phyloP scores from a whole-genome alignment of 2,888 invertebrate genomes.

The Agrochola litura region DNA sequence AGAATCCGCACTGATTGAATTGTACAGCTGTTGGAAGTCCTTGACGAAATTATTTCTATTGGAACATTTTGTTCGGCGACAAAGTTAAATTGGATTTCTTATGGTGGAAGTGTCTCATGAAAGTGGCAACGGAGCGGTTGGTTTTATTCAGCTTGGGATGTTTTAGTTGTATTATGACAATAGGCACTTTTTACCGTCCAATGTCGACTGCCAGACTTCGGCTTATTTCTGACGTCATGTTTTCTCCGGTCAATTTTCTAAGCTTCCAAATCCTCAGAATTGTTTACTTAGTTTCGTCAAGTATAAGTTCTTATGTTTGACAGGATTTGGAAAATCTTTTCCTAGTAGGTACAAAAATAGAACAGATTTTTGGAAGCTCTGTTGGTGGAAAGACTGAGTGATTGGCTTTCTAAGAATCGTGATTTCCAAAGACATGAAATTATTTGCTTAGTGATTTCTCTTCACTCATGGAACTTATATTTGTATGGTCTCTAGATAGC shows the following conservation, averaged over 20 bases:
- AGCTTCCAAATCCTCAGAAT: conserved; percentile 26
- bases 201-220: conserved; percentile 53
- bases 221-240: conserved; percentile 65
- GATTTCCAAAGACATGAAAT: background rate
- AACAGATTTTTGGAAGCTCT: background rate
- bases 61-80: conserved; percentile 88
- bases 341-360: background rate
- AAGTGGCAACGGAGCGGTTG: conserved; percentile 82
- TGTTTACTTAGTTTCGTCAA: conserved; percentile 20
- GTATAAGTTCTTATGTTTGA: background rate
- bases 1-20: conserved; percentile 86
- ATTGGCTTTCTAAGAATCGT: conserved; percentile 19
- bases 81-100: conserved; percentile 90
- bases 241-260: conserved; percentile 36
- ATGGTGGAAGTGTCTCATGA: conserved; percentile 84
- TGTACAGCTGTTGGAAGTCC: conserved; percentile 87
- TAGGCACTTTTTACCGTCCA: conserved; percentile 76
- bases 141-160: conserved; percentile 81
- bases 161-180: conserved; percentile 83
- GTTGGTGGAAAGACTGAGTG: background rate
- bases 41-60: conserved; percentile 90
- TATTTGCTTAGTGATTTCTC: background rate
- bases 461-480: background rate
- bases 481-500: background rate
- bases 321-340: conserved; percentile 1